Evolutionary conservation across 2,113 vertebrate species (phyloP).

Genomic region (Larimichthys polyactis): DNA sequence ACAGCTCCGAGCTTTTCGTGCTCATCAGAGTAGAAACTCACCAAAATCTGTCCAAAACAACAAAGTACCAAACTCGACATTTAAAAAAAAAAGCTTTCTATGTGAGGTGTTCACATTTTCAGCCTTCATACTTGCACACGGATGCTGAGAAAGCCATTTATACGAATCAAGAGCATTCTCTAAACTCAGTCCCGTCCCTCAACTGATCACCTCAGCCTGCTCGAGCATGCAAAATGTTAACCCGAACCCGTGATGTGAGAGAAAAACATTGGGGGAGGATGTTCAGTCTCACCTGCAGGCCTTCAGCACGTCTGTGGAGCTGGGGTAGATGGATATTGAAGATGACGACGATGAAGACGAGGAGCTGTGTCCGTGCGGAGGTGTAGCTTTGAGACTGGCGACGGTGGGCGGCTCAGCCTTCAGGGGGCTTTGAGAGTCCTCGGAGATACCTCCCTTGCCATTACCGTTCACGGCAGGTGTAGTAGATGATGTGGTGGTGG

Average conservation of each 20-base stretch:
- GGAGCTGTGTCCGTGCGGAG: conserved; percentile 87
- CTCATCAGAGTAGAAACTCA: neutral
- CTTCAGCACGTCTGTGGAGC: conserved; percentile 97
- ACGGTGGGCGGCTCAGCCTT: conserved; percentile 89
- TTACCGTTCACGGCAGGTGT: conserved; percentile 69
- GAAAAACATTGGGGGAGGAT: neutral
- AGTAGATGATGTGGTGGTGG: conserved; percentile 57
- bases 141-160: too few species aligned
- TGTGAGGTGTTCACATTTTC: too few species aligned
- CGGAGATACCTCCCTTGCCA: conserved; percentile 87
- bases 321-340: conserved; percentile 97
- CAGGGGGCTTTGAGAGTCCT: conserved; percentile 96
- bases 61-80: neutral
- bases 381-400: conserved; percentile 85
- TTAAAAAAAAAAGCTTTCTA: too few species aligned
- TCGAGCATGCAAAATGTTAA: neutral
- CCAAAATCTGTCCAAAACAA: neutral
- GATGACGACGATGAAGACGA: conserved; percentile 86
- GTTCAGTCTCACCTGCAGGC: conserved; percentile 92
- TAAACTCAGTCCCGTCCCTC: too few species aligned
- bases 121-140: too few species aligned
- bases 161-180: neutral
- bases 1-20: neutral
- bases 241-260: neutral
- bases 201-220: too few species aligned